A percentile compares a stretch with the other conserved stretches of the same genome.
These are phyloP conservation scores for Drosophila rubida DNA, from an alignment of 2,888 invertebrate species.

Conservation along the genomic window DNA sequence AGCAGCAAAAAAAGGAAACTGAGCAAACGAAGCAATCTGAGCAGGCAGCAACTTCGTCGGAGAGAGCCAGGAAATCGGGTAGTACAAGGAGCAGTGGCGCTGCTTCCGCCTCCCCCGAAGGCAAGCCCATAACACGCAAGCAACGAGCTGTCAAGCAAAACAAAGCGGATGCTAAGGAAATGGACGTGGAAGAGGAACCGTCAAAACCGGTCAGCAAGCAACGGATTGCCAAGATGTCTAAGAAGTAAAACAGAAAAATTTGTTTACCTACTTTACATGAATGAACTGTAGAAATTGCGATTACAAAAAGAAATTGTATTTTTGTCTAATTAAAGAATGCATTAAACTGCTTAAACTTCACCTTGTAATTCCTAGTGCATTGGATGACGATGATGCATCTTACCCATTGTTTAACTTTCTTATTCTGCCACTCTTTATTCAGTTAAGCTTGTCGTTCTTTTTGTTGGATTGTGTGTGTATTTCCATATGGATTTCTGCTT, in stretches of 20 bases:
- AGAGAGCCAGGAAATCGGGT: background rate
- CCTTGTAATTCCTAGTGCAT: background rate
- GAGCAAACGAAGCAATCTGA: background rate
- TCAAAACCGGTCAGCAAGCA: slow-evolving; percentile 11
- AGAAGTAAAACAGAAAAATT: background rate
- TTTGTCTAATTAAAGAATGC: slow-evolving; percentile 23
- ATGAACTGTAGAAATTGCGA: background rate
- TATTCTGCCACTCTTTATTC: slow-evolving; percentile 47
- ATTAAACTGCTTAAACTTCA: background rate
- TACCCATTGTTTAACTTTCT: slow-evolving; percentile 14
- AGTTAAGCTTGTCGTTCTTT: slow-evolving; percentile 20
- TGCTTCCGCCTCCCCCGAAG: slow-evolving; percentile 26
- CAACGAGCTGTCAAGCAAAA: slow-evolving; percentile 52
- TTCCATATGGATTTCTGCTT: slow-evolving; percentile 56
- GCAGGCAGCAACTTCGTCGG: background rate
- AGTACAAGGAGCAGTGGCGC: background rate
- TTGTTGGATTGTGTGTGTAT: slow-evolving; percentile 58
- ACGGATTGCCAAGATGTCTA: slow-evolving; percentile 15
- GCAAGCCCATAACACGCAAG: slow-evolving; percentile 82
- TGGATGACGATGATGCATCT: background rate
- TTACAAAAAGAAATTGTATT: slow-evolving; percentile 27
- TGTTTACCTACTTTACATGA: background rate
- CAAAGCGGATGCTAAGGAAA: slow-evolving; percentile 2
- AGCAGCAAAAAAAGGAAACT: background rate
- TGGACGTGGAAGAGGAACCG: slow-evolving; percentile 1